Evolutionary conservation across 2,888 invertebrate genomes (phyloP), one percentile per base, ranked within the genome.

Genomic region (Nysson spinosus): DNA sequence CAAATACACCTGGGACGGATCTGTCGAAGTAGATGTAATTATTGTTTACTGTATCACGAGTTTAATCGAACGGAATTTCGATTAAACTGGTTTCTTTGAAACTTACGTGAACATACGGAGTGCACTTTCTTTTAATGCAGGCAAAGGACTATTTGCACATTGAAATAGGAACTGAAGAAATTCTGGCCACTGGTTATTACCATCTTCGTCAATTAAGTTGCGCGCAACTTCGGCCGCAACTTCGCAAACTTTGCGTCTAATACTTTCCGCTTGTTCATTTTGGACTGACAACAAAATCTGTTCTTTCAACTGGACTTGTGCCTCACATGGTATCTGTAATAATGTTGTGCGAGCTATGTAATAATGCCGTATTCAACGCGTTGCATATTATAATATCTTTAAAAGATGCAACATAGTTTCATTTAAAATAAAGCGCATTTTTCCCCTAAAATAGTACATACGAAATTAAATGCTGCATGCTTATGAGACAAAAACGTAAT

Each of bases 161-260:
- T 96, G 95, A 88, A 98, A 99, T 83, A 99, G 90, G 87, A 98
- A 98, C 87, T 94, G 93, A 69, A 99, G 90, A 85, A 99, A 96
- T 86, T 98, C 98, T 6, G 96, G 97, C 99, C 98, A 99, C 75
- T 94, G 94, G 88, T 97, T 98, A 85, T 95, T 96, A 46, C 97
- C 97, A 85, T 97, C 96, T 78, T 98, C 98, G 83, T 98, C 98
- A 73, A 98, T 93, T 69, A 96, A 91, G 89, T 97, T 97, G 81
- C 98, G 91, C 3, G 98, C 97, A 44, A 98, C 91, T 89, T 99
- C 99, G n/a, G 98, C 95, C 28, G 95, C 94, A 49, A 97, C 95
- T 87, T 99, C 99, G 87, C 97, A 97, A 40, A 98, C 92, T 90
- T 98, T 98, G 71, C 95, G 93, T 54, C 97, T 90, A 63, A 96